Conservation (phyloP, 1,140 invertebrate species). For the Drosophila subpulchrella region DNA sequence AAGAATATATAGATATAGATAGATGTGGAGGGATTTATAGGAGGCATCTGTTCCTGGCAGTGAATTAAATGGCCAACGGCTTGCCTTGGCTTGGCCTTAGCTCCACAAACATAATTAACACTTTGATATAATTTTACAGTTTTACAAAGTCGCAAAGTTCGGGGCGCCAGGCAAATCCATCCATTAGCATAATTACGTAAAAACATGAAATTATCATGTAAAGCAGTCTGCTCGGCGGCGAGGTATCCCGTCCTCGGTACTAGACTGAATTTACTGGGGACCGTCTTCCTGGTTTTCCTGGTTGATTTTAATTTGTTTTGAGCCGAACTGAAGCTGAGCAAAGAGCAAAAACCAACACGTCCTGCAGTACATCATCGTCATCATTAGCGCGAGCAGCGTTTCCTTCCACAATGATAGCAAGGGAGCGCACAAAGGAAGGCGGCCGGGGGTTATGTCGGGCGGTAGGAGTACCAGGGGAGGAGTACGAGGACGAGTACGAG, state of each 20-base stretch:
- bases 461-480: background rate
- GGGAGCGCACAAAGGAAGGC: slow-evolving; percentile 10
- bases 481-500: background rate
- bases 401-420: slow-evolving; percentile 63
- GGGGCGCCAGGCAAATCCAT: slow-evolving; percentile 58
- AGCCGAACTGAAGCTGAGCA: slow-evolving; percentile 54
- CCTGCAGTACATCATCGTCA: slow-evolving; percentile 80
- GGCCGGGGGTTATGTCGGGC: slow-evolving; percentile 6
- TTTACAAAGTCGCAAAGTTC: slow-evolving; percentile 61
- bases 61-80: slow-evolving; percentile 20
- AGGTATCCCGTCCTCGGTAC: slow-evolving; percentile 26
- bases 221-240: slow-evolving; percentile 36
- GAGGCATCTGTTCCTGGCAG: slow-evolving; percentile 22
- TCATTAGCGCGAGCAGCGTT: slow-evolving; percentile 68
- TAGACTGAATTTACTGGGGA: slow-evolving; percentile 16
- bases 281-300: slow-evolving; percentile 57
- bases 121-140: slow-evolving; percentile 78
- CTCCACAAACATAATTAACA: slow-evolving; percentile 72
- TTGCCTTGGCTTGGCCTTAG: background rate
- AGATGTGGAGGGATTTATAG: background rate
- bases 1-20: background rate
- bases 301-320: slow-evolving; percentile 81
- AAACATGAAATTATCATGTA: slow-evolving; percentile 80
- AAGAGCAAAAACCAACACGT: slow-evolving; percentile 78
- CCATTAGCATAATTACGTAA: slow-evolving; percentile 80